phyloP scores from a whole-genome alignment of 2,113 vertebrate genomes.

The Sialia sialis region DNA sequence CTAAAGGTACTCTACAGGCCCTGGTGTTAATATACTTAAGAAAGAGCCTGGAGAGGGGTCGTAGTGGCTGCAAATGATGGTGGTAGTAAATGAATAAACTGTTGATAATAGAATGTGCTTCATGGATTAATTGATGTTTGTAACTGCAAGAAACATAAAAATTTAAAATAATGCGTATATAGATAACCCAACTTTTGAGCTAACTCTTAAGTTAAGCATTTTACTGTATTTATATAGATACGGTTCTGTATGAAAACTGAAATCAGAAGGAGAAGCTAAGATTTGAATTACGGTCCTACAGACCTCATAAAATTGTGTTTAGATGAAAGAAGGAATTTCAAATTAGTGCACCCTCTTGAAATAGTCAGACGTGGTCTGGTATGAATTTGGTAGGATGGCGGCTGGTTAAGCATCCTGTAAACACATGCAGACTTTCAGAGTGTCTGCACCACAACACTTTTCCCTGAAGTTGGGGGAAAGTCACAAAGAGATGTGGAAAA shows the following conservation, averaged over 20 bases:
- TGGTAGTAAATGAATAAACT: not conserved
- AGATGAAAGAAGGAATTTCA: not conserved
- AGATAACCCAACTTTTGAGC: not conserved
- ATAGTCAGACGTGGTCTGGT: not conserved
- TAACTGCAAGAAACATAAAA: not conserved
- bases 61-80: not conserved
- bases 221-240: not conserved
- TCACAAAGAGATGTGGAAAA: not conserved
- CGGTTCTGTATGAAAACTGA: not conserved
- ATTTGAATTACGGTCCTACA: not conserved
- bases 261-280: not conserved
- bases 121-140: not conserved
- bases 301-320: not conserved
- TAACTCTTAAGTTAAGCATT: not conserved
- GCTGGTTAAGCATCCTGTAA: not conserved
- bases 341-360: not conserved
- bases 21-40: not conserved
- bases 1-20: not conserved
- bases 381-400: not conserved
- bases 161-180: not conserved
- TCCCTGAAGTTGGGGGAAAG: not conserved
- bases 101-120: not conserved
- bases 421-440: not conserved
- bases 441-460: not conserved
- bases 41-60: not conserved